These are phyloP conservation scores for Buceros bicornis DNA, from an alignment of 2,797 vertebrate species.

Conservation along the genomic window DNA sequence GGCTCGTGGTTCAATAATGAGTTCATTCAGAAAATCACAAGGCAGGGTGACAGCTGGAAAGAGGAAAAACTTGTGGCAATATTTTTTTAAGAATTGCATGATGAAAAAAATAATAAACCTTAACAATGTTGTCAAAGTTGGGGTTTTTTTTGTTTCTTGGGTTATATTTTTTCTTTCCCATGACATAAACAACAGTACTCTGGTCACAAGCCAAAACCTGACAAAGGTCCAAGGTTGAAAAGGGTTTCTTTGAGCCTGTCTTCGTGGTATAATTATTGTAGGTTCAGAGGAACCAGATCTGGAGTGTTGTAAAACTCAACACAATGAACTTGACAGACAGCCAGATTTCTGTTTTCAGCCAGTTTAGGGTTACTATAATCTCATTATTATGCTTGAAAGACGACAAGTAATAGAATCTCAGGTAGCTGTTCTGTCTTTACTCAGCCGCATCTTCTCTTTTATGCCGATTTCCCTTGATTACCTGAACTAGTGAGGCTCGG, in stretches of 20 bases:
- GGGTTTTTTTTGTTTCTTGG: background rate
- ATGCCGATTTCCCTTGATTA: constrained; percentile 88
- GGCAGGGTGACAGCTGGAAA: background rate
- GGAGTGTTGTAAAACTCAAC: constrained; percentile 87
- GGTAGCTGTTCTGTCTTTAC: constrained; percentile 82
- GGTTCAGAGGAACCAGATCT: constrained; percentile 87
- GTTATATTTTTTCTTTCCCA: constrained; percentile 29
- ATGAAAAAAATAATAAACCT: constrained; percentile 57
- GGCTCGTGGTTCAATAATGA: background rate
- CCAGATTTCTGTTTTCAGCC: constrained; percentile 91
- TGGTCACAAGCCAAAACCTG: constrained; percentile 76
- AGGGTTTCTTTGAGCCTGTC: constrained; percentile 82
- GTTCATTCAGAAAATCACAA: constrained; percentile 46
- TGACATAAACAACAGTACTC: constrained; percentile 53
- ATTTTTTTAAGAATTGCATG: background rate
- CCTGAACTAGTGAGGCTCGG: constrained; percentile 86
- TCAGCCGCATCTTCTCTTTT: constrained; percentile 79
- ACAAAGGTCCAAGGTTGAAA: constrained; percentile 78
- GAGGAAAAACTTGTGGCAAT: constrained; percentile 5
- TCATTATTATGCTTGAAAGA: constrained; percentile 91
- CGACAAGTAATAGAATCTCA: constrained; percentile 91
- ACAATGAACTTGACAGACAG: constrained; percentile 96
- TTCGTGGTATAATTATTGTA: constrained; percentile 84
- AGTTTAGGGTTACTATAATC: constrained; percentile 88
- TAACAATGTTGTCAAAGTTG: background rate